phyloP scores from a whole-genome alignment of 2,113 vertebrate species.

The Peromyscus polionotus region DNA sequence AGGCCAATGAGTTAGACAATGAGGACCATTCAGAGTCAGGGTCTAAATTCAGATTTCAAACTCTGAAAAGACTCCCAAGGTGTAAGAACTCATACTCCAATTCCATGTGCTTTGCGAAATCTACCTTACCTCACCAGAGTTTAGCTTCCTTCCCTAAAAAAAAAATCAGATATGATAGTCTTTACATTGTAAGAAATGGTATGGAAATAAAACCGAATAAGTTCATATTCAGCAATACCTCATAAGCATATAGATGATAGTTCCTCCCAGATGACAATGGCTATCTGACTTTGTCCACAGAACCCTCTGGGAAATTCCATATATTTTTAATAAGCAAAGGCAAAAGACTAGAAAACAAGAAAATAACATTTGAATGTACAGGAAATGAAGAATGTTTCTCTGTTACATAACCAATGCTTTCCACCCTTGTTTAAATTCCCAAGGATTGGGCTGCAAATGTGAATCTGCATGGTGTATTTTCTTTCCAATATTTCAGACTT shows the following conservation, averaged over 20 bases:
- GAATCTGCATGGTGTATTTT: constrained; percentile 51
- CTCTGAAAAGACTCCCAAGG: not conserved
- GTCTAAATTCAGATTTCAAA: not conserved
- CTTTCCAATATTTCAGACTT: constrained; percentile 46
- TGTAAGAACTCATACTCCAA: constrained; percentile 35
- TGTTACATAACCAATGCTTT: not conserved
- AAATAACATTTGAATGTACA: not conserved
- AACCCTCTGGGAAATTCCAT: not conserved
- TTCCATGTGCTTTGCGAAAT: not conserved
- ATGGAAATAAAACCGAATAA: constrained; percentile 36
- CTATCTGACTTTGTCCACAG: not conserved
- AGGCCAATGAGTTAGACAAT: not conserved
- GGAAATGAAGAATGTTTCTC: not conserved
- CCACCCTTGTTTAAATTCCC: constrained; percentile 2
- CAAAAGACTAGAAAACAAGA: not conserved
- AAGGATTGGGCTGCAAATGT: not conserved
- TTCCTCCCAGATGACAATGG: not conserved
- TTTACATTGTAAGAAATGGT: constrained; percentile 15
- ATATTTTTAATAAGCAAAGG: not conserved
- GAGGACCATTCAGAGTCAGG: not conserved
- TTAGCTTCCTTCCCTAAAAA: not conserved
- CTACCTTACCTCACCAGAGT: not conserved
- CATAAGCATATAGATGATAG: not conserved
- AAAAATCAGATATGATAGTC: not conserved
- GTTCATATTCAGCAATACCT: not conserved